Base-by-base conservation (phyloP, 2,113 vertebrate genomes). In the Nicator chloris region DNA sequence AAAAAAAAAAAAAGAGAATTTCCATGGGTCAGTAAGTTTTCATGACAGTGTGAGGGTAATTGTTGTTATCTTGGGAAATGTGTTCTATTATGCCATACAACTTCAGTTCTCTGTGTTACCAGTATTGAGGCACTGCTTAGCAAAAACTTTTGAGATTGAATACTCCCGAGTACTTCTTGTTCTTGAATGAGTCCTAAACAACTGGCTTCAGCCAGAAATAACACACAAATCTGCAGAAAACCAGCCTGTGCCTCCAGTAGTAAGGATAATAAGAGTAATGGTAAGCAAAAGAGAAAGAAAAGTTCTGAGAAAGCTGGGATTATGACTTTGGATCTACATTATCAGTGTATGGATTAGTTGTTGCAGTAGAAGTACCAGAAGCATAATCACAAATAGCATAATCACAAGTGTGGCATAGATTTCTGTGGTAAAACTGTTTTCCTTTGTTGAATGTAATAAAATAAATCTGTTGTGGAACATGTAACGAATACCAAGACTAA, bases 1-100 rank as follows among this genome's bases (percentile, higher is more conserved):
- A n/a, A n/a, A n/a, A n/a, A 28, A 40, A 66, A 6, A 72, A 15
- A 1, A 7, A 28, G 3, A 13, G 6, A 18, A 2, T 2, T n/a
- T 85, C n/a, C 50, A 68, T 57, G 28, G 22, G 16, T 50, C 13
- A 60, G 28, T 26, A 75, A 75, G 6, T 16, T 22, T 91, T 64
- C 53, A 53, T 26, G 19, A 21, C 8, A n/a, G 8, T 37, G 4
- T 19, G 9, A 70, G 15, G 5, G 8, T 61, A 45, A 37, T 86
- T 24, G 7, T 35, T 21, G 2, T 44, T 72, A 17, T 20, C 20
- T 42, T 61, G 17, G 16, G 8, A 81, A 84, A 84, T 39, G 15
- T 37, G 12, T 15, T 50, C 8, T 20, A 47, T 35, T 47, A 37
- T 35, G 15, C 18, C 17, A 18, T 11, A 40, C 11, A 56, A 49